These are phyloP conservation scores for Peromyscus nudipes DNA, from an alignment of 2,797 vertebrate genomes.

Conservation along the genomic window DNA sequence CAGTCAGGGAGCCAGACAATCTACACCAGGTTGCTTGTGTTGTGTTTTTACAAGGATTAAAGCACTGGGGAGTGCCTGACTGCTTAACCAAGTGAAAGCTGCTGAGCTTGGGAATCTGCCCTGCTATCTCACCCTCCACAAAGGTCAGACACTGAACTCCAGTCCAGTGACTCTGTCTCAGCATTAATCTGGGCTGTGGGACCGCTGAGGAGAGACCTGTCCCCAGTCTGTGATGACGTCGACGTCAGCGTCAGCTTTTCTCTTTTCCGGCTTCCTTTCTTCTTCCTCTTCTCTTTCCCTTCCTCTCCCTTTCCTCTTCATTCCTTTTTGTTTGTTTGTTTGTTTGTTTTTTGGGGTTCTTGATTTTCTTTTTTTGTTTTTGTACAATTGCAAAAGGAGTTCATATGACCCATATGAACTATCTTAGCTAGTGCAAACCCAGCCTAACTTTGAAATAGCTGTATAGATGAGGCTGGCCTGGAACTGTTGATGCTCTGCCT, in stretches of 20 bases:
- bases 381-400: background rate
- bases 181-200: background rate
- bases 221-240: rapidly evolving
- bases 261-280: background rate
- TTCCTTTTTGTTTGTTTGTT: too few relatives aligned
- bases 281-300: too few relatives aligned
- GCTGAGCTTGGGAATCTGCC: background rate
- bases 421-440: background rate
- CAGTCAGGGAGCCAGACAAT: background rate
- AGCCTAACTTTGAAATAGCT: background rate
- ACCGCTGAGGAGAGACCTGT: background rate
- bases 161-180: background rate
- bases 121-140: too few relatives aligned
- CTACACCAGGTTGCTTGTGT: too few relatives aligned
- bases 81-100: background rate
- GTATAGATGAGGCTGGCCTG: background rate
- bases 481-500: background rate
- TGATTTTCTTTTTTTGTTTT: background rate
- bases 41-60: background rate
- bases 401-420: background rate
- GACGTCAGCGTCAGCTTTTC: background rate
- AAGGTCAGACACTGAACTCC: background rate
- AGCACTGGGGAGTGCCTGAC: background rate
- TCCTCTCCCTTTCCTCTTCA: background rate
- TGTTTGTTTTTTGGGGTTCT: background rate